Evolutionary conservation across 2,888 invertebrate genomes (phyloP).

Genomic region (Latheticus oryzae): DNA sequence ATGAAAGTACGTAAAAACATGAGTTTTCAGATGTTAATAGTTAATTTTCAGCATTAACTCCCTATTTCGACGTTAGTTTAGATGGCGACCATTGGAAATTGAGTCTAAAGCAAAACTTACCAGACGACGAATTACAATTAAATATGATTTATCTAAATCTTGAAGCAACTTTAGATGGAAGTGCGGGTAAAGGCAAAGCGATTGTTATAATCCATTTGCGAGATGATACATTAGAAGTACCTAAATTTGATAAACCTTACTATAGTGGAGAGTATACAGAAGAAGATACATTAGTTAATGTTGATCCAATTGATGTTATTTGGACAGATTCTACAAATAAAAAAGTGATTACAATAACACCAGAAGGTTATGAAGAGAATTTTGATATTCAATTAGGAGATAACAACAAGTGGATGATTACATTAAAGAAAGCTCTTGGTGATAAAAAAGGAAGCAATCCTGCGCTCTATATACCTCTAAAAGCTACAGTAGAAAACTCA

Average conservation of each 20-base stretch:
- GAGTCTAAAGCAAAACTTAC: conserved; percentile 8
- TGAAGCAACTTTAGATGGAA: conserved; percentile 31
- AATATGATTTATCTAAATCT: conserved; percentile 37
- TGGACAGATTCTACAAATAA: too few relatives aligned
- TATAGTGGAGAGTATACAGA: conserved; percentile 45
- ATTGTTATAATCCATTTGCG: conserved; percentile 42
- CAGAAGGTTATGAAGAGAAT: too few relatives aligned
- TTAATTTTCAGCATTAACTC: too few relatives aligned
- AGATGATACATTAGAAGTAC: conserved; percentile 7
- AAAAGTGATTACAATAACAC: too few relatives aligned
- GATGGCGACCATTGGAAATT: conserved; percentile 8
- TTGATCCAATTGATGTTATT: conserved; percentile 46
- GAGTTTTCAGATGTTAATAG: too few relatives aligned
- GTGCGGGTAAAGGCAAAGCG: conserved; percentile 26
- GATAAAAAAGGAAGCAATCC: background rate
- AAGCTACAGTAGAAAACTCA: background rate
- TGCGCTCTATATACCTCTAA: conserved; percentile 2
- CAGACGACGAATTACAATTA: conserved; percentile 16
- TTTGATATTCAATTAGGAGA: too few relatives aligned
- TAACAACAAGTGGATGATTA: too few relatives aligned
- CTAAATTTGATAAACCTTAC: conserved; percentile 43
- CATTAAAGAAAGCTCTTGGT: background rate
- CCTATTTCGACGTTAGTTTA: too few relatives aligned
- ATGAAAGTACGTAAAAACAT: too few relatives aligned
- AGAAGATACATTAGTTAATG: conserved; percentile 29